Conservation (phyloP, 2,113 vertebrate genomes). For the Leptobrachium leishanense region DNA sequence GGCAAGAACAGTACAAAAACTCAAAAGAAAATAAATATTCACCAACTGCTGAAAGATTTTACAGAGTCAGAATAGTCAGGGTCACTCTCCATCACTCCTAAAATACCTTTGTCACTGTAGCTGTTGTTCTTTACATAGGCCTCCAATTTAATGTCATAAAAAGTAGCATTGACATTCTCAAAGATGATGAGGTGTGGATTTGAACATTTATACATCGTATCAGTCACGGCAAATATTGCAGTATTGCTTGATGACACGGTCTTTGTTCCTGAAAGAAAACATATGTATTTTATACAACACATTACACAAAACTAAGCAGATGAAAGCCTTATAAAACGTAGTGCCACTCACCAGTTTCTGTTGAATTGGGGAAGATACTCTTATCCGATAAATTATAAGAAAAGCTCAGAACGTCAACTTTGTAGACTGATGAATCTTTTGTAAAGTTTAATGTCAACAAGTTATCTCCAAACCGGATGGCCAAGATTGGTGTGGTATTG, state of each 20-base stretch:
- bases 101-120: slow-evolving; percentile 75
- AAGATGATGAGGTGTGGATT: slow-evolving; percentile 59
- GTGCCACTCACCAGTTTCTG: slow-evolving; percentile 65
- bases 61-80: not conserved
- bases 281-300: too few species aligned
- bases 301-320: not conserved
- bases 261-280: slow-evolving; percentile 43
- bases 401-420: slow-evolving; percentile 69
- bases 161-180: slow-evolving; percentile 59
- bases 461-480: slow-evolving; percentile 73
- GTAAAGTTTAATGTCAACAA: slow-evolving; percentile 73
- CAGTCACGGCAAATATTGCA: slow-evolving; percentile 70
- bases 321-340: not conserved
- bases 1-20: too few species aligned
- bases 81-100: not conserved
- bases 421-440: slow-evolving; percentile 63
- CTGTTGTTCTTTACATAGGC: slow-evolving; percentile 75
- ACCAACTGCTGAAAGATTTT: not conserved
- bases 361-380: slow-evolving; percentile 70
- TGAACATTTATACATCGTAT: slow-evolving; percentile 79
- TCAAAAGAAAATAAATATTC: not conserved
- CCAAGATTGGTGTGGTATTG: slow-evolving; percentile 57
- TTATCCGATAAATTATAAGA: slow-evolving; percentile 81
- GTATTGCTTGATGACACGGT: slow-evolving; percentile 22
- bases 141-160: slow-evolving; percentile 75